phyloP scores from a whole-genome alignment of 2,888 invertebrate species.

The Hermaeophaga mercurialis region DNA sequence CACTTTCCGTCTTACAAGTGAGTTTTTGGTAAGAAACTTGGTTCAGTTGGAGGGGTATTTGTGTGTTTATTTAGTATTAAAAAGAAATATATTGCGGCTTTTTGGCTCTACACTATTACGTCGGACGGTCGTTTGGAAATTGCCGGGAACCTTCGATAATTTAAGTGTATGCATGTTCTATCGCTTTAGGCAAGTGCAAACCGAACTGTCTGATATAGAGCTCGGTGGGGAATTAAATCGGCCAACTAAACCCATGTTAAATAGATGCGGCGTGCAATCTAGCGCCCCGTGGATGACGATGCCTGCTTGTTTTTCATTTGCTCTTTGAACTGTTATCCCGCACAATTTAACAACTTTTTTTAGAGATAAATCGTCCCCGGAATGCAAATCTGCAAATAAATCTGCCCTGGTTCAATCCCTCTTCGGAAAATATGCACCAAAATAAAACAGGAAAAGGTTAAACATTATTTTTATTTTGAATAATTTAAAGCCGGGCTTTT shows the following conservation, averaged over 20 bases:
- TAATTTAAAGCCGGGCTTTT: constrained; percentile 17
- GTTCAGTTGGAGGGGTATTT: too few relatives aligned
- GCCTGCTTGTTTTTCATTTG: constrained; percentile 37
- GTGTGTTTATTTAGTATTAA: too few relatives aligned
- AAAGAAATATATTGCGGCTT: constrained; percentile 17
- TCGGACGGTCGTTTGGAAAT: constrained; percentile 42
- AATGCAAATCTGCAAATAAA: constrained; percentile 31
- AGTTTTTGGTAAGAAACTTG: too few relatives aligned
- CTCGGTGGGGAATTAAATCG: constrained; percentile 53
- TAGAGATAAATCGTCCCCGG: constrained; percentile 32
- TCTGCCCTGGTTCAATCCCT: constrained; percentile 31
- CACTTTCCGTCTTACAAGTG: too few relatives aligned
- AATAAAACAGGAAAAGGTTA: constrained; percentile 29
- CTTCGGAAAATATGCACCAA: constrained; percentile 24
- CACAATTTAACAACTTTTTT: constrained; percentile 37
- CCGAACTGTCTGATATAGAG: constrained; percentile 52
- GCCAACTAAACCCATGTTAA: constrained; percentile 47
- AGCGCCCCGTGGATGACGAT: constrained; percentile 33
- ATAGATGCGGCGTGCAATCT: constrained; percentile 41
- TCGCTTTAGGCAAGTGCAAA: constrained; percentile 53
- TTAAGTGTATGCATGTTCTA: constrained; percentile 55
- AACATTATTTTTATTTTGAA: constrained; percentile 23
- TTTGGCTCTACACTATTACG: constrained; percentile 23
- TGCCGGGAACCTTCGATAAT: constrained; percentile 52
- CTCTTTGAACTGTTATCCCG: constrained; percentile 38